phyloP scores from a whole-genome alignment of 2,888 invertebrate species.

The Lasioglossum villosulum region DNA sequence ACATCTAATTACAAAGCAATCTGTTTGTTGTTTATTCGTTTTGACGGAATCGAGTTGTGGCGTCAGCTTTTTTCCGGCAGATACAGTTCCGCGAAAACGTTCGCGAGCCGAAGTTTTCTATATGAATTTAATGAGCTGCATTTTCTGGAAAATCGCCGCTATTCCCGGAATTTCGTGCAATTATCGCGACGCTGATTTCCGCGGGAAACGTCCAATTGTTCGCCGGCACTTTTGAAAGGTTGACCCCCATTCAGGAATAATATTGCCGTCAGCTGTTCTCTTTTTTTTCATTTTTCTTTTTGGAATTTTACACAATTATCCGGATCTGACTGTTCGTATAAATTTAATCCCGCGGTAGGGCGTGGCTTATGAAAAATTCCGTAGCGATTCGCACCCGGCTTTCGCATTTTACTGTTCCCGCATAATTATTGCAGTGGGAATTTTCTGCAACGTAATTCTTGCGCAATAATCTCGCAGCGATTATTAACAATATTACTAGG shows the following conservation, averaged over 20 bases:
- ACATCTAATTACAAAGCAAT: not conserved
- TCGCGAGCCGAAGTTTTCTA: not conserved
- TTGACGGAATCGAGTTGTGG: not conserved
- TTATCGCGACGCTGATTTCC: not conserved
- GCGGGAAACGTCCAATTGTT: conserved; percentile 7
- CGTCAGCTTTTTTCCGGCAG: not conserved
- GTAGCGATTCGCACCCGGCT: not conserved
- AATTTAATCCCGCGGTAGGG: conserved; percentile 7
- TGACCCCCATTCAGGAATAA: conserved; percentile 2
- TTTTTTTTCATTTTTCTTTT: not conserved
- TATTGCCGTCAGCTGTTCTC: not conserved
- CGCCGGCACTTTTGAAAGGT: conserved; percentile 1
- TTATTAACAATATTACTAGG: not conserved
- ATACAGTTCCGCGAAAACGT: not conserved
- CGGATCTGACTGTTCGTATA: not conserved
- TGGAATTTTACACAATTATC: conserved; percentile 4
- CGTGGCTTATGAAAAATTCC: conserved; percentile 14
- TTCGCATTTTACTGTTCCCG: not conserved
- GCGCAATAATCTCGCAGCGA: not conserved
- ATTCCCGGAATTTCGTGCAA: not conserved
- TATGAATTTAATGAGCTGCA: conserved; percentile 4
- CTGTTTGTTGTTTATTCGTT: not conserved
- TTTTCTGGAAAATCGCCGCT: not conserved
- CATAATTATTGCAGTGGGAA: not conserved
- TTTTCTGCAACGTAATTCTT: not conserved